These are phyloP conservation scores for Amphilophus citrinellus DNA, from an alignment of 2,113 vertebrate species.

Conservation along the genomic window DNA sequence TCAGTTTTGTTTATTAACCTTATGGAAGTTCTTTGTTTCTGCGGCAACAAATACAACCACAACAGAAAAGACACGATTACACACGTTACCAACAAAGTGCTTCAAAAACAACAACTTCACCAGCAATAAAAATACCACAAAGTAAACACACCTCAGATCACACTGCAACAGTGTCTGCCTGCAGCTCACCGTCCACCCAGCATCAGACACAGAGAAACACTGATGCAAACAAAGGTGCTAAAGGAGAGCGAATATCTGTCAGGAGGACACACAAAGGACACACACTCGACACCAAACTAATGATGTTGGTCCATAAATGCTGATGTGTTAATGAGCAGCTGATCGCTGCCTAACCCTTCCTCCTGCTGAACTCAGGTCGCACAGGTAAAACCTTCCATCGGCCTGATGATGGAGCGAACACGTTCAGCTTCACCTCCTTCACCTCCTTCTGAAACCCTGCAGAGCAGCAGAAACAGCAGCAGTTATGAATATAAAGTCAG, in stretches of 20 bases:
- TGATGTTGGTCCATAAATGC: not conserved
- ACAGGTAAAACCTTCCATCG: not conserved
- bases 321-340: not conserved
- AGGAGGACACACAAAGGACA: no score
- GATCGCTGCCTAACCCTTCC: not conserved
- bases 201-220: no score
- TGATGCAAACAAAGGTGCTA: no score
- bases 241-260: no score
- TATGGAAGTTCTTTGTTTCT: no score
- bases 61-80: no score
- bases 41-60: no score
- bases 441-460: not conserved
- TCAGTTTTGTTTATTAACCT: no score
- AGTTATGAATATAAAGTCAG: not conserved
- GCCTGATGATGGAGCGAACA: not conserved
- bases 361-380: no score
- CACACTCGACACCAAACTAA: not conserved
- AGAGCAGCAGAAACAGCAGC: not conserved
- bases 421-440: not conserved
- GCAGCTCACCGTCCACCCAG: not conserved
- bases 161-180: not conserved
- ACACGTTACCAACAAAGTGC: not conserved
- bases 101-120: not conserved
- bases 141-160: not conserved
- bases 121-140: not conserved